Conservation (phyloP, 2,888 invertebrate genomes). For the Lasius fuliginosus region DNA sequence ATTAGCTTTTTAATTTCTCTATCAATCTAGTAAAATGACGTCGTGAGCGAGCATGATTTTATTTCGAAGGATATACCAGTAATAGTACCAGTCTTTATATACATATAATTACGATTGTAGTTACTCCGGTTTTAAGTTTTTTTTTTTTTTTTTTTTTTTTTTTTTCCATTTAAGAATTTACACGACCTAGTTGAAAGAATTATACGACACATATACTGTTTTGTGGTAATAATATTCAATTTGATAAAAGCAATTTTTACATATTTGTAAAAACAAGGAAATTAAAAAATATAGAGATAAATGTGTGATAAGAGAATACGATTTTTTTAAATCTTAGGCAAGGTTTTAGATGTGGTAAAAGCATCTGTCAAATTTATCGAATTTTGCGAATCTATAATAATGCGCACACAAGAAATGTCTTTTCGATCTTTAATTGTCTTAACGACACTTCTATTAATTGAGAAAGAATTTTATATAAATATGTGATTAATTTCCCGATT, state of each 20-base stretch:
- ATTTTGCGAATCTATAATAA: constrained; percentile 17
- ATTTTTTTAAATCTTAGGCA: not conserved
- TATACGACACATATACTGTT: not conserved
- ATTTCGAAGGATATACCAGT: not conserved
- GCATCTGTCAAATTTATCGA: constrained; percentile 37
- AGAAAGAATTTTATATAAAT: not conserved
- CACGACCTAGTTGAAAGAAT: not conserved
- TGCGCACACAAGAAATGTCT: constrained; percentile 4
- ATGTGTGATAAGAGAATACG: not conserved
- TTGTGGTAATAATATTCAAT: not conserved
- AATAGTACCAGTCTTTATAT: not conserved
- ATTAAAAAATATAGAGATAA: not conserved
- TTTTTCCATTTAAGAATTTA: not conserved
- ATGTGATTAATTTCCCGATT: not conserved
- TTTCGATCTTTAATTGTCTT: not conserved
- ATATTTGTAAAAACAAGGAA: not conserved
- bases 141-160: not conserved
- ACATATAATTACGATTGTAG: not conserved
- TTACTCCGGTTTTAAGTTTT: not conserved
- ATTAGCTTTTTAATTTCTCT: constrained; percentile 49
- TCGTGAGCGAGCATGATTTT: not conserved
- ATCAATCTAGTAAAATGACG: constrained; percentile 25
- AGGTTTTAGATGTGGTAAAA: not conserved
- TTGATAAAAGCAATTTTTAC: not conserved
- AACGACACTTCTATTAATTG: constrained; percentile 1